Base-by-base conservation (phyloP, 2,888 invertebrate genomes). In the Cancer borealis region DNA sequence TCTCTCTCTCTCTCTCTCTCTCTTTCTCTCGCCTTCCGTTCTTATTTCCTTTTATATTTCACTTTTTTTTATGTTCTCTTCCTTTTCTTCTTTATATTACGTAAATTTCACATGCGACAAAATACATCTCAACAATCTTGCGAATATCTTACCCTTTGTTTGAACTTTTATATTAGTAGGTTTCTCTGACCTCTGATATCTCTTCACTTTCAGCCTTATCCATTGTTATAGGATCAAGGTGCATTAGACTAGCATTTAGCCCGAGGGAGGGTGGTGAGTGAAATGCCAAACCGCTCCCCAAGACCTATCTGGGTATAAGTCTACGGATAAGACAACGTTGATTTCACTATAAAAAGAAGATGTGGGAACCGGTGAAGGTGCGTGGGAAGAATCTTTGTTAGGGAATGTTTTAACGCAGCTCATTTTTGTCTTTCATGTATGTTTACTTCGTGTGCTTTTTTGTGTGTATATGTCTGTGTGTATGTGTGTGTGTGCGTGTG, bases 201-300 rank as follows among this genome's bases (percentile, higher is more conserved):
- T 88, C 88, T 88, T 88, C 88, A 88, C 47, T 88, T 47, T 8
- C 47, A 88, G 47, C 26, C n/a, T 88, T 26, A 46, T 88, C 47
- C 88, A 47, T 88, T 46, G 47, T 79, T 79, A 79, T 21, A 79
- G 79, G 79, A 79, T 79, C 79, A 79, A 79, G 79, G 79, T 30
- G 79, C 30, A 79, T 79, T 79, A 79, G 26, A 79, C 12, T 8
- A 79, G 79, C 79, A 30, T 79, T 79, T 79, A 79, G 30, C 1
- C 30, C 79, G 8, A 30, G 30, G 45, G 88, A 88, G 88, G 47
- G 46, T 47, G 21, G 47, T 88, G 47, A 47, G 88, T 88, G 88
- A 88, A 49, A 49, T 21, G 46, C 88, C 12, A 17, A n/a, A 14
- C 91, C 12, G 6, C 12, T n/a, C 45, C 21, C 45, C 91, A 26